Conservation (phyloP, 2,888 invertebrate genomes). For the Pachymerium ferrugineum region DNA sequence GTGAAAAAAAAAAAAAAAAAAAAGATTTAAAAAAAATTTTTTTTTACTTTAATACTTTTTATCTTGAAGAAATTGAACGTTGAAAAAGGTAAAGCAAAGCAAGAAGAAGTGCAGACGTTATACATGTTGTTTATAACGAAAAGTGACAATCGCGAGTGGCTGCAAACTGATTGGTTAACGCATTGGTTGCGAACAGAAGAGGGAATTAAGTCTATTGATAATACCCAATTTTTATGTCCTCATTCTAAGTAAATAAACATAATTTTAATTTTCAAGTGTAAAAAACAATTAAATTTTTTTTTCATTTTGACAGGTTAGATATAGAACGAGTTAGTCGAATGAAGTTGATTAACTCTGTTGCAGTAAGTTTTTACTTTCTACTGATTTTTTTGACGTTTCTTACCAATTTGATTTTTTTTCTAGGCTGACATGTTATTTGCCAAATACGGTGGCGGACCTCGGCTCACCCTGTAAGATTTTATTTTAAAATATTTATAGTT, state of each 20-base stretch:
- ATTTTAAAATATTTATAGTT: not conserved
- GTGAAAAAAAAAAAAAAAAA: not conserved
- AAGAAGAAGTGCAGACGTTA: slow-evolving; percentile 41
- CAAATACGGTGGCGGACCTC: slow-evolving; percentile 51
- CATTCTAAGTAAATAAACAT: slow-evolving; percentile 43
- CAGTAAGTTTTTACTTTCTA: slow-evolving; percentile 42
- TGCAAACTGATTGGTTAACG: slow-evolving; percentile 53
- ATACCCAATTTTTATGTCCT: slow-evolving; percentile 49
- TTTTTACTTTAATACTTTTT: not conserved
- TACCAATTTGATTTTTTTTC: slow-evolving; percentile 23
- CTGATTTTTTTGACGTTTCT: not conserved
- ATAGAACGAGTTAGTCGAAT: slow-evolving; percentile 50
- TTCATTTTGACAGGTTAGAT: slow-evolving; percentile 45
- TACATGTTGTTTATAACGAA: slow-evolving; percentile 38
- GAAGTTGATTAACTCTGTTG: slow-evolving; percentile 49
- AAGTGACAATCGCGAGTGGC: slow-evolving; percentile 49
- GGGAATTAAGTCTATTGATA: slow-evolving; percentile 50
- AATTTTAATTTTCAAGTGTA: not conserved
- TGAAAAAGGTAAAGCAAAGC: slow-evolving; percentile 42
- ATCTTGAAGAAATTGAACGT: slow-evolving; percentile 41
- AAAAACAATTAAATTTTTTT: not conserved
- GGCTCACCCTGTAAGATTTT: slow-evolving; percentile 43
- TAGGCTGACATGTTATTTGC: slow-evolving; percentile 50
- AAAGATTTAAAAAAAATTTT: not conserved
- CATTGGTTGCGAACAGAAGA: slow-evolving; percentile 51